Evolutionary conservation across 92 coral and sea anemone species (phyloP).

Genomic region (Bergia puertoricense): DNA sequence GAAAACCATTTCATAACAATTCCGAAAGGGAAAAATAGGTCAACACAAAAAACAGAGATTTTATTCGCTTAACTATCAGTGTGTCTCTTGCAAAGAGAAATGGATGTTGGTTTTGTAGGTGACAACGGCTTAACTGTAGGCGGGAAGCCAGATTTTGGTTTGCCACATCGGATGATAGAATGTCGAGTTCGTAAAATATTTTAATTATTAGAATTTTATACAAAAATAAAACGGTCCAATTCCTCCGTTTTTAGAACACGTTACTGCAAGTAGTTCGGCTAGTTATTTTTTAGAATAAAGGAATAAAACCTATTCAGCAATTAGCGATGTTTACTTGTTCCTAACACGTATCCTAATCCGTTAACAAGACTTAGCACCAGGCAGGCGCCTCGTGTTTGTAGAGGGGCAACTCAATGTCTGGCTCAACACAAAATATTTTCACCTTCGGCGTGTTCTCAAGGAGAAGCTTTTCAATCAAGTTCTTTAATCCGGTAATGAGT

Average conservation of each 20-base stretch:
- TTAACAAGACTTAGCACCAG: conserved; percentile 16
- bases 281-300: not conserved
- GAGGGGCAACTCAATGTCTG: conserved; percentile 13
- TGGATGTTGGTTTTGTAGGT: no score
- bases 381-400: conserved; percentile 29
- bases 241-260: not conserved
- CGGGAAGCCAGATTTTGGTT: not conserved
- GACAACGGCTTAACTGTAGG: no score
- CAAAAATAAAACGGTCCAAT: not conserved
- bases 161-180: not conserved
- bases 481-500: conserved; percentile 31
- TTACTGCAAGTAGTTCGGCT: not conserved
- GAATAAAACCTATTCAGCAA: conserved; percentile 11
- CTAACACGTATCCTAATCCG: not conserved
- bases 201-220: not conserved
- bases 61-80: no score
- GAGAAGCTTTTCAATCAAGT: conserved; percentile 22
- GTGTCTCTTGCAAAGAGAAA: not conserved
- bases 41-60: not conserved
- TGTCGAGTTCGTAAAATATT: not conserved
- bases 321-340: not conserved
- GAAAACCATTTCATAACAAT: no score
- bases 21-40: not conserved
- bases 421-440: conserved; percentile 10
- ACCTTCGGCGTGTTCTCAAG: conserved; percentile 5